These are phyloP conservation scores for Nipponia nippon DNA, from an alignment of 2,113 vertebrate genomes.

Conservation along the genomic window DNA sequence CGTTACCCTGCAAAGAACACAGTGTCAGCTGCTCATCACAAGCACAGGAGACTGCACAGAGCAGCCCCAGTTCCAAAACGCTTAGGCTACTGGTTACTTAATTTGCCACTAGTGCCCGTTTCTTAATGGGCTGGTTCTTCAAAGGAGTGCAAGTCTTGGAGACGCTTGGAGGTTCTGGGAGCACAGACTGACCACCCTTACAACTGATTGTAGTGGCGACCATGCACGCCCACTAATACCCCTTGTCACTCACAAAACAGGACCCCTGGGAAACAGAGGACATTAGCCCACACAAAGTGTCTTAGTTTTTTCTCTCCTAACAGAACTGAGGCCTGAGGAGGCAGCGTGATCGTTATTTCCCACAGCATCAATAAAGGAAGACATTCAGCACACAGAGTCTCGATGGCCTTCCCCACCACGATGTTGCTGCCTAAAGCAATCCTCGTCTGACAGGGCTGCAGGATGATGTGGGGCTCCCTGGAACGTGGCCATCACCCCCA, in stretches of 20 bases:
- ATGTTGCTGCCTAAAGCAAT: neutral
- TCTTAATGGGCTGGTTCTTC: neutral
- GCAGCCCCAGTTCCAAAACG: neutral
- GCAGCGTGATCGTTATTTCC: accelerated
- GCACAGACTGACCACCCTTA: neutral
- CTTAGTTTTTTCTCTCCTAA: neutral
- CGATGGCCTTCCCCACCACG: neutral
- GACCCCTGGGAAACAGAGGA: neutral
- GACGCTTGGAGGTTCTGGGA: neutral
- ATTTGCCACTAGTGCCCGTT: neutral
- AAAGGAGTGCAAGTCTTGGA: neutral
- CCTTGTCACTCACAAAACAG: neutral
- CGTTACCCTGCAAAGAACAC: neutral
- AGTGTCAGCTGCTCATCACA: neutral
- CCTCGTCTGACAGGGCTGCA: neutral
- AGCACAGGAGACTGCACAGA: neutral
- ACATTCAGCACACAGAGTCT: neutral
- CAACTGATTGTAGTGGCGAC: neutral
- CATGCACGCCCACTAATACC: neutral
- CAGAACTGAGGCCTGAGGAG: neutral
- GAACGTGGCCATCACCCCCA: neutral
- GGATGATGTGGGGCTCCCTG: neutral
- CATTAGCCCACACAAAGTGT: neutral
- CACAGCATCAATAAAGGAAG: neutral
- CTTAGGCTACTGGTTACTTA: too few relatives aligned